These are phyloP conservation scores for Notolepis coatsorum DNA, from an alignment of 2,797 vertebrate genomes.

Conservation along the genomic window DNA sequence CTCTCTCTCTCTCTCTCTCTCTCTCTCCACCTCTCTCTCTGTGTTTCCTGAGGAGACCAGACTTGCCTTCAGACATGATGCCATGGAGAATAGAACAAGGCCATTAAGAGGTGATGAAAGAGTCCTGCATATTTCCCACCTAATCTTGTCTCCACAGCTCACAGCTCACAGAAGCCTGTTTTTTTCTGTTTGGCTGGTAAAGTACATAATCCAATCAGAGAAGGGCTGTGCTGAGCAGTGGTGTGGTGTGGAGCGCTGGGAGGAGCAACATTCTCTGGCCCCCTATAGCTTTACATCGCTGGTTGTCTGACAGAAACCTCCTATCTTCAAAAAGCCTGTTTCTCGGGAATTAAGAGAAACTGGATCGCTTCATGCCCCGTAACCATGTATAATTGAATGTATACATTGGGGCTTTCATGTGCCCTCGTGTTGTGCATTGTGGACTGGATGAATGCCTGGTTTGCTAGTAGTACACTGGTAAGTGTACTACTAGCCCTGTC, in stretches of 20 bases:
- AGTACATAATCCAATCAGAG: conserved; percentile 72
- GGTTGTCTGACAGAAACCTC: no score
- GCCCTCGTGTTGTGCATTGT: no score
- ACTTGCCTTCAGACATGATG: conserved; percentile 48
- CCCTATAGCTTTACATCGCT: conserved; percentile 62
- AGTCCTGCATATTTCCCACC: conserved; percentile 76
- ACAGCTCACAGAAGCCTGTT: conserved; percentile 71
- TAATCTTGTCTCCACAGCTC: conserved; percentile 80
- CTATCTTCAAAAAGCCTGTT: no score
- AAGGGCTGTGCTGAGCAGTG: conserved; percentile 48
- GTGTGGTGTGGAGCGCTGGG: conserved; percentile 61
- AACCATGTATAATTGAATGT: no score
- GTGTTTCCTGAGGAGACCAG: conserved; percentile 23
- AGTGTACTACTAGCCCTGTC: no score
- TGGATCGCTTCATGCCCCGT: no score
- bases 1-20: conserved; percentile 22
- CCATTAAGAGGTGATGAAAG: conserved; percentile 70
- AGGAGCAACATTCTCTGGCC: conserved; percentile 52
- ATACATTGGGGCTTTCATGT: no score
- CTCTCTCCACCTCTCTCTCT: conserved; percentile 27
- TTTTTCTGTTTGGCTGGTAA: conserved; percentile 73
- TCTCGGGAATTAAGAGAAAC: no score
- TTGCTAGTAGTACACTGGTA: no score
- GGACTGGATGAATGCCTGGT: no score
- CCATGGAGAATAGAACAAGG: conserved; percentile 59